phyloP scores from a whole-genome alignment of 2,888 invertebrate genomes.

The Nematopogon swammerdamellus region DNA sequence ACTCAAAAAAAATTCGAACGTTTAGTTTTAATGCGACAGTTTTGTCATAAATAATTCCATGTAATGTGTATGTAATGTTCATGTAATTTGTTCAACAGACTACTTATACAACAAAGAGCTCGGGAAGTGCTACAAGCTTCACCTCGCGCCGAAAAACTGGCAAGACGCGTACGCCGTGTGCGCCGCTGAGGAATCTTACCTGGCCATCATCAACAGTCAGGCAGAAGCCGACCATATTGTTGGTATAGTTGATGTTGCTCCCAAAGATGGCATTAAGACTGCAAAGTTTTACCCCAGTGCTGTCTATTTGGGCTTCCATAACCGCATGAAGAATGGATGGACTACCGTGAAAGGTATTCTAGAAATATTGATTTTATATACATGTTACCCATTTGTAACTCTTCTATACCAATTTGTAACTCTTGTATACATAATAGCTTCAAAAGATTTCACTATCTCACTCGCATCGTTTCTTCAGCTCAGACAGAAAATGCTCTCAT shows the following conservation, averaged over 20 bases:
- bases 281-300: not conserved
- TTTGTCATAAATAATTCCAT: too few species aligned
- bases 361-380: too few species aligned
- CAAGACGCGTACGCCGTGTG: slow-evolving; percentile 27
- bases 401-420: too few species aligned
- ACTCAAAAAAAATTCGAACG: too few species aligned
- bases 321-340: slow-evolving; percentile 2
- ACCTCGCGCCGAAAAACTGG: slow-evolving; percentile 28
- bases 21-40: too few species aligned
- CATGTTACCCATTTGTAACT: too few species aligned
- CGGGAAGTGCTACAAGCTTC: slow-evolving; percentile 34
- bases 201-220: slow-evolving; percentile 24
- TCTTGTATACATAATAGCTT: too few species aligned
- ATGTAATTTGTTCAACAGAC: too few species aligned
- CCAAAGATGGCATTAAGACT: slow-evolving; percentile 11
- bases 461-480: too few species aligned
- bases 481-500: too few species aligned
- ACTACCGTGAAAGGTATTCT: slow-evolving; percentile 7
- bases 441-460: too few species aligned
- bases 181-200: slow-evolving; percentile 22
- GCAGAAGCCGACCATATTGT: slow-evolving; percentile 22
- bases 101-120: slow-evolving; percentile 2
- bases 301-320: slow-evolving; percentile 13
- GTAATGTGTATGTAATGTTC: too few species aligned
- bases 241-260: slow-evolving; percentile 16